Conservation (phyloP, 2,113 vertebrate species). For the Notechis scutatus region DNA sequence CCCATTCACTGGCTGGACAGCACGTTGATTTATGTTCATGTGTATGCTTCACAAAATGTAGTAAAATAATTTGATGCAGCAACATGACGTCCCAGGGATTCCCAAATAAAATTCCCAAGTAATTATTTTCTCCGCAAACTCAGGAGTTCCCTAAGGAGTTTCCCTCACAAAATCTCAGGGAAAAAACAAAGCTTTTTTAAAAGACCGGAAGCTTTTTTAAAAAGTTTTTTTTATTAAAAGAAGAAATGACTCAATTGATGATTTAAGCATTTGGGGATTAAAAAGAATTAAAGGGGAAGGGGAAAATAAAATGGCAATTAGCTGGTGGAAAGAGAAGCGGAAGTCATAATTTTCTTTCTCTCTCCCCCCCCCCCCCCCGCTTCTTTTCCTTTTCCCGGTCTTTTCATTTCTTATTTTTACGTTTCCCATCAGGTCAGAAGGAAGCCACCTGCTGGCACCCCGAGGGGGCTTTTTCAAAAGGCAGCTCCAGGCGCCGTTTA, state of each 20-base stretch:
- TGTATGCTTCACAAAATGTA: no score
- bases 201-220: no score
- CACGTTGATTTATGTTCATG: no score
- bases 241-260: neutral
- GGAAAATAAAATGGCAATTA: neutral
- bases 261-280: neutral
- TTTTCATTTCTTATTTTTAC: neutral
- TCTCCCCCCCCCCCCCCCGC: no score
- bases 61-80: neutral
- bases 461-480: no score
- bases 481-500: neutral
- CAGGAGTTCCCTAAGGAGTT: no score
- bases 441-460: neutral
- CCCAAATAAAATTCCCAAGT: neutral
- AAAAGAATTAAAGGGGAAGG: neutral
- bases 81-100: neutral
- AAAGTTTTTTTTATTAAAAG: no score
- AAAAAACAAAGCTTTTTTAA: neutral
- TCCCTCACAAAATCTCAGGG: neutral
- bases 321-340: neutral
- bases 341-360: neutral
- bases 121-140: neutral
- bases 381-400: neutral
- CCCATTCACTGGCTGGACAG: no score
- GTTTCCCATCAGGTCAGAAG: no score